Evolutionary conservation across 2,888 invertebrate species (phyloP).

Genomic region (Silvanus unidentatus): DNA sequence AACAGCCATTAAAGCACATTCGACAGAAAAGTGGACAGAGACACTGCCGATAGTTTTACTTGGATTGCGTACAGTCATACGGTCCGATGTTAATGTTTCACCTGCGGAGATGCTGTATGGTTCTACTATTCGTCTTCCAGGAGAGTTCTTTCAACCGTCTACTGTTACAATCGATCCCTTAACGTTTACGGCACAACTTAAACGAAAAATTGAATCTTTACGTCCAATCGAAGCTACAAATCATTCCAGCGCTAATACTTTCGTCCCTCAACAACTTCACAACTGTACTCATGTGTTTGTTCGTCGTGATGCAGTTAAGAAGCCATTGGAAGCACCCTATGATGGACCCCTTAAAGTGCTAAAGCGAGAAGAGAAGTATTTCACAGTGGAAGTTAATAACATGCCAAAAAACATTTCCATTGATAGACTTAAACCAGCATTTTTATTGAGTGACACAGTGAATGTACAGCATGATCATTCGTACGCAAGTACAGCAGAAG

Average conservation of each 20-base stretch:
- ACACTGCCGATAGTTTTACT: slow-evolving; percentile 11
- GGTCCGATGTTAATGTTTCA: slow-evolving; percentile 4
- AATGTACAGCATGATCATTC: too few relatives aligned
- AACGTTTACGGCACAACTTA: slow-evolving; percentile 3
- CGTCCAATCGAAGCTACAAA: slow-evolving; percentile 6
- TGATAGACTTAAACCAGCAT: slow-evolving; percentile 26
- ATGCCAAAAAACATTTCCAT: slow-evolving; percentile 14
- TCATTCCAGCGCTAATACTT: slow-evolving; percentile 8
- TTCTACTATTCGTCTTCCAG: slow-evolving; percentile 26
- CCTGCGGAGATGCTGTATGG: slow-evolving; percentile 34
- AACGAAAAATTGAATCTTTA: slow-evolving; percentile 8
- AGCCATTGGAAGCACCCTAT: slow-evolving; percentile 23
- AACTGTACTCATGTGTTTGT: slow-evolving; percentile 23
- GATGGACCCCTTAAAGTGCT: slow-evolving; percentile 20
- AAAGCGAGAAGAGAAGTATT: slow-evolving; percentile 13
- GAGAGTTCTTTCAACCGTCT: slow-evolving; percentile 12
- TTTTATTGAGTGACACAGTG: background rate
- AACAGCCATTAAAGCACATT: slow-evolving; percentile 6
- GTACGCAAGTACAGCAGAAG: too few relatives aligned
- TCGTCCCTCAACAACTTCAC: slow-evolving; percentile 12
- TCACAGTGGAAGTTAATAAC: slow-evolving; percentile 11
- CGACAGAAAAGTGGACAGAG: slow-evolving; percentile 10
- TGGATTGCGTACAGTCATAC: slow-evolving; percentile 3
- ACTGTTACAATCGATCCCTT: background rate
- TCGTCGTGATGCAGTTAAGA: slow-evolving; percentile 21